Evolutionary conservation across 37 sponge, comb jelly and placozoan genomes (phyloP), one percentile per base, ranked within the genome.

Genomic region (Mnemiopsis leidyi): DNA sequence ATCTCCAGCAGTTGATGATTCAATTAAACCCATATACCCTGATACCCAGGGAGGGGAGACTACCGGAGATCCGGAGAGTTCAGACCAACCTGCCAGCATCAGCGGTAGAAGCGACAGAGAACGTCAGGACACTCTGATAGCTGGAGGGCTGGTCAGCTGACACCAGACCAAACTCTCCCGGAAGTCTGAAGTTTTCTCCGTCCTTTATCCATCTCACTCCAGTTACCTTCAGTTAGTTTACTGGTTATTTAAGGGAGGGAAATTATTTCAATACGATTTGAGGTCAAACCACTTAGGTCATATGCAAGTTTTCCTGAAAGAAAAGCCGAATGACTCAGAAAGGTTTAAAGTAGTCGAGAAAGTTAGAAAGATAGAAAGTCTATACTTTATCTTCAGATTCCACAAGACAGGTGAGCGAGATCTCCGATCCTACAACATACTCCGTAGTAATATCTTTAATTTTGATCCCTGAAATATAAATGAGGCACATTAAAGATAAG

Each of bases 221-320:
- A 1, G 90, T 39, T 29, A 85, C 90, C 90, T 85, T 40, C 2
- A 77, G n/a, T n/a, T n/a, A n/a, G n/a, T n/a, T n/a, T n/a, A n/a
- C n/a, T n/a, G n/a, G n/a, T n/a, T n/a, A n/a, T n/a, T n/a, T n/a
- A n/a, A n/a, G n/a, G n/a, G n/a, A 67, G 68, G 18, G 20, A 20
- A 67, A 20, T 67, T 67, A 13, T 67, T 21, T 67, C 68, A 67
- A 67, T 21, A 20, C 68, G 20, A 20, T 21, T 67, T 67, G 68
- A 20, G 13, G 68, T 67, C 68, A 67, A 67, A 20, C 18, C 68
- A 67, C 18, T 21, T 67, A 21, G 68, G 68, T 67, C 18, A 21
- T 20, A 67, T 21, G 68, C 18, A 13, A 67, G 68, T 21, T 67
- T n/a, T n/a, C n/a, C n/a, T 67, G 68, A 20, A 21, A 20, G 18